Percentiles rank a stretch among this genome's conserved stretches.
phyloP scores from a whole-genome alignment of 1,140 invertebrate genomes.

The Lineus longissimus region DNA sequence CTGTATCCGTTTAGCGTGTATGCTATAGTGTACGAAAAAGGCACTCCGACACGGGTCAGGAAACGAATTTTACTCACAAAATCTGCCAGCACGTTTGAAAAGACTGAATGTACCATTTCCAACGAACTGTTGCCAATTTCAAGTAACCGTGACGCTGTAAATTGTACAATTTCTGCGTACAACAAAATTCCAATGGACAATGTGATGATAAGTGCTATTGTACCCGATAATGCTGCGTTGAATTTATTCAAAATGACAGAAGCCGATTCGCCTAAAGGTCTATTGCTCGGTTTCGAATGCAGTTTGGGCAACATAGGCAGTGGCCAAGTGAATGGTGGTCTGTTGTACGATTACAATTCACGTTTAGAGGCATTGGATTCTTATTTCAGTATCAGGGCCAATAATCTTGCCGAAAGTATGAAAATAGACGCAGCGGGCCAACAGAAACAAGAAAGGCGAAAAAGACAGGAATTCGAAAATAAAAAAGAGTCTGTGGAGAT shows the following conservation, averaged over 20 bases:
- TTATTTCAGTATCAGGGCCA: constrained; percentile 4
- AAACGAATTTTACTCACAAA: not conserved
- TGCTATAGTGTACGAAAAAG: constrained; percentile 4
- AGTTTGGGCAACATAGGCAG: not conserved
- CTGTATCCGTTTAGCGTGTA: constrained; percentile 5
- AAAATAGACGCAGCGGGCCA: not conserved
- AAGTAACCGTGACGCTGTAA: not conserved
- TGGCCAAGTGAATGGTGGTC: constrained; percentile 4
- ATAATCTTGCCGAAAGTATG: not conserved
- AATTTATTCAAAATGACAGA: constrained; percentile 4
- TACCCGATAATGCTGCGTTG: not conserved
- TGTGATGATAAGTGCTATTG: constrained; percentile 5
- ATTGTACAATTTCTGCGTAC: not conserved
- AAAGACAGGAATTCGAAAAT: too few species aligned
- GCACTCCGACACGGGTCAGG: not conserved
- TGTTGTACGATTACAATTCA: constrained; percentile 1
- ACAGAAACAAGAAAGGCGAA: not conserved
- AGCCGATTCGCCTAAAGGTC: not conserved
- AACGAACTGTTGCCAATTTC: not conserved
- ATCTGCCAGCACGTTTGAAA: not conserved
- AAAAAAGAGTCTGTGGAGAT: not conserved
- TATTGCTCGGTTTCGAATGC: not conserved
- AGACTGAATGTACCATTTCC: constrained; percentile 4
- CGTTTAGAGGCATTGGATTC: constrained; percentile 5
- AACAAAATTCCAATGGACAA: not conserved